These are phyloP conservation scores for Etheostoma nigrum DNA, from an alignment of 2,797 vertebrate species.

Conservation along the genomic window DNA sequence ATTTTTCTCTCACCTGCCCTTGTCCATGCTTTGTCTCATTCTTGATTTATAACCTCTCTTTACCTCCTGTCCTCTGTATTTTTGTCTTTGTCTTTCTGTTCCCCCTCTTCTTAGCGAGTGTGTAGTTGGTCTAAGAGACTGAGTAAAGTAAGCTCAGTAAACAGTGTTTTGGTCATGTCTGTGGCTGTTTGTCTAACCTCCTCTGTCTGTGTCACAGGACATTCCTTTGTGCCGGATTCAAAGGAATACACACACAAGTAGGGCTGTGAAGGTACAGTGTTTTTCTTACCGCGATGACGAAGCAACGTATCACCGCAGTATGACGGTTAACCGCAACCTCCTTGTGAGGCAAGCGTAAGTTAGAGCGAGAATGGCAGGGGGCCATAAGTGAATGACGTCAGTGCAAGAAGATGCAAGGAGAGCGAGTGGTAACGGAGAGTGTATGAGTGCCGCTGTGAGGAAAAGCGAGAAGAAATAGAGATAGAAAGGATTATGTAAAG, in stretches of 20 bases:
- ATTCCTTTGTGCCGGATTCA: constrained; percentile 65
- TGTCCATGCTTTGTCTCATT: constrained; percentile 11
- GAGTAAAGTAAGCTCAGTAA: constrained; percentile 35
- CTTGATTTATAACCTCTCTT: constrained; percentile 33
- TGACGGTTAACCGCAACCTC: no score
- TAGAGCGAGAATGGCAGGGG: no score
- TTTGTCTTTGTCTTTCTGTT: constrained; percentile 3
- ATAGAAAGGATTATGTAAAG: no score
- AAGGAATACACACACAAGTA: constrained; percentile 36
- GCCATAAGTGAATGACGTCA: no score
- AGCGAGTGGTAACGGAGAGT: no score
- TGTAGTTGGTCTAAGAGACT: constrained; percentile 2
- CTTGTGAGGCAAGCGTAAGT: no score
- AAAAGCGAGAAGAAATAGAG: no score
- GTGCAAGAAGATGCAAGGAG: no score
- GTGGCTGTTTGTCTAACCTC: constrained; percentile 71
- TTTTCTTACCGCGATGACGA: no score
- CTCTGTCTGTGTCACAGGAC: constrained; percentile 70
- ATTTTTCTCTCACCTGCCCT: constrained; percentile 20
- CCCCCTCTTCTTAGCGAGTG: neutral
- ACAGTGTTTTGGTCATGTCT: constrained; percentile 47
- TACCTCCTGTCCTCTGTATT: constrained; percentile 20
- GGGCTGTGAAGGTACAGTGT: no score
- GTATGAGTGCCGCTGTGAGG: no score
- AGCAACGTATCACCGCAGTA: no score